A percentile compares a stretch with the other conserved stretches of the same genome.
phyloP scores from a whole-genome alignment of 2,113 vertebrate genomes.

The Apus apus region DNA sequence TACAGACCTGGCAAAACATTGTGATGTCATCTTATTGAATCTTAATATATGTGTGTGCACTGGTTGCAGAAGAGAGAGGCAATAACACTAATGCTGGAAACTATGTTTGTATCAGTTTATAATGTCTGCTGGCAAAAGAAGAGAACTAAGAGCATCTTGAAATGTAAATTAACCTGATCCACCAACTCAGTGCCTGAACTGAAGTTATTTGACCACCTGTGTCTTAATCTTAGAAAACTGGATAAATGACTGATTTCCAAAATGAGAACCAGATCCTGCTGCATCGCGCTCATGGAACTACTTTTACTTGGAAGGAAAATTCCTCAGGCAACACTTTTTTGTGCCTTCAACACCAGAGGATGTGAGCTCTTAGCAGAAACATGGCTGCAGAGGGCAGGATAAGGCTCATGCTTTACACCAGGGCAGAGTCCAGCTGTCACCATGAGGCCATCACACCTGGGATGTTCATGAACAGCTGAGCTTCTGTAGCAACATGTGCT shows the following conservation, averaged over 20 bases:
- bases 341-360: neutral
- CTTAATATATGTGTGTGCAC: neutral
- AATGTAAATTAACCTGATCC: neutral
- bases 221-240: neutral
- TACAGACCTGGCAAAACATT: neutral
- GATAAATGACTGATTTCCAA: neutral
- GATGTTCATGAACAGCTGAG: neutral
- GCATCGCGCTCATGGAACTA: neutral
- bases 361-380: neutral
- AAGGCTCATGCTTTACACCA: neutral
- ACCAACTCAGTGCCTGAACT: neutral
- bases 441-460: neutral
- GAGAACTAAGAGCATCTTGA: neutral
- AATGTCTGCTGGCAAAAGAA: neutral
- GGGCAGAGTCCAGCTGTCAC: neutral
- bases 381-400: neutral
- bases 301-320: neutral
- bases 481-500: neutral
- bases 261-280: conserved; percentile 41
- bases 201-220: neutral
- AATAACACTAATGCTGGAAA: neutral
- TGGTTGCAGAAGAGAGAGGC: neutral
- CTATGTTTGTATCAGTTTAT: neutral
- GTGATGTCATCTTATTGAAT: neutral
- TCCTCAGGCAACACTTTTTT: neutral